A percentile compares a stretch with the other conserved stretches of the same genome.
Conservation (phyloP, 2,113 vertebrate genomes). For the Ceyx margarethae region DNA sequence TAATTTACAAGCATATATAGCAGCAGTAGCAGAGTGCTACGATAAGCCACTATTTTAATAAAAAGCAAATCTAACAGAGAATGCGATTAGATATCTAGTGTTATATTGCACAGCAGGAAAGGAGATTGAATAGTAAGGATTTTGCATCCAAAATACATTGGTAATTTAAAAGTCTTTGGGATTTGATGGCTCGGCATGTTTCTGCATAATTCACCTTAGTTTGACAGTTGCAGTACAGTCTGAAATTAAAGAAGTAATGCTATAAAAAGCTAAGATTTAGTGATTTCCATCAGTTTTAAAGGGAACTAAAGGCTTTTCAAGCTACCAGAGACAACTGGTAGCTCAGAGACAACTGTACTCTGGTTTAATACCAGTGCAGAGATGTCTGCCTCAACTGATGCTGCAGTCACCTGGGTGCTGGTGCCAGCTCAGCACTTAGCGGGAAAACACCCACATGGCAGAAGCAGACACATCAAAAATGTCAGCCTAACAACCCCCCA, state of each 20-base stretch:
- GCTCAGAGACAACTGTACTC: not conserved
- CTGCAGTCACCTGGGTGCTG: not conserved
- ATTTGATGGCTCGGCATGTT: not conserved
- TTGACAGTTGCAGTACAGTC: not conserved
- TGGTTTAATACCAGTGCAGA: not conserved
- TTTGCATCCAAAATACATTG: not conserved
- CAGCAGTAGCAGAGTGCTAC: not conserved
- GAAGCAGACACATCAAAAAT: not conserved
- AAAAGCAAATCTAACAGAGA: not conserved
- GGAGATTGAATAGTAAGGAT: not conserved
- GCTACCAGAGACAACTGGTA: not conserved
- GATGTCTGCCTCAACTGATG: not conserved
- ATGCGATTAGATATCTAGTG: not conserved
- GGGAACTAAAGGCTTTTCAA: not conserved
- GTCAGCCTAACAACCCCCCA: not conserved
- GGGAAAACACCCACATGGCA: not conserved
- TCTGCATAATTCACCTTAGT: not conserved
- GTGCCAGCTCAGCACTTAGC: not conserved
- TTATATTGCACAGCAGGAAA: not conserved
- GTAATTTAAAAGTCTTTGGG: slow-evolving; percentile 6
- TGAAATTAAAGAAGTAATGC: not conserved
- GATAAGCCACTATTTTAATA: not conserved
- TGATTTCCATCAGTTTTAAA: not conserved
- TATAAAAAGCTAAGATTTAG: not conserved
- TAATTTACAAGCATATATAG: not conserved